Conservation (phyloP, 2,888 invertebrate species). For the Shargacucullia verbasci region DNA sequence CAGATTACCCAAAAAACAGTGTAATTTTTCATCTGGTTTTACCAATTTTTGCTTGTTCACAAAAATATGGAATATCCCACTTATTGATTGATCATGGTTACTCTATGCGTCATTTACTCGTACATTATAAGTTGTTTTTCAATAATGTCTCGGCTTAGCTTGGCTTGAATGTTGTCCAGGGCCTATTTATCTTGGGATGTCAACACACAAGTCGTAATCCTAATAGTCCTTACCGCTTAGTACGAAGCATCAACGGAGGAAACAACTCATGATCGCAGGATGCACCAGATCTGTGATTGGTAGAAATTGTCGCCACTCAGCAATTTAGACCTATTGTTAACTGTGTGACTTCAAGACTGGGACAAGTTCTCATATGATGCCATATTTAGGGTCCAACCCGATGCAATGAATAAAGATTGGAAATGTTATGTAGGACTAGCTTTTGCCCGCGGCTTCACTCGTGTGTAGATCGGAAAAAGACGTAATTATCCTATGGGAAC, state of each 20-base stretch:
- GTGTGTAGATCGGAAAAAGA: no score
- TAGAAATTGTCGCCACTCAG: slow-evolving; percentile 25
- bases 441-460: no score
- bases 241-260: slow-evolving; percentile 15
- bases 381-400: slow-evolving; percentile 2
- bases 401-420: no score
- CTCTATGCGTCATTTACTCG: slow-evolving; percentile 5
- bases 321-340: slow-evolving; percentile 22
- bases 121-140: no score
- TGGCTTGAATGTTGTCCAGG: no score
- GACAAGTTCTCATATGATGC: slow-evolving; percentile 17
- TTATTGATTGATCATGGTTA: slow-evolving; percentile 11
- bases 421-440: no score
- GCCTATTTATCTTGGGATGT: no score
- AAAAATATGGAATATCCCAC: slow-evolving; percentile 14
- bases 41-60: slow-evolving; percentile 1
- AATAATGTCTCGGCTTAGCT: no score
- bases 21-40: neutral
- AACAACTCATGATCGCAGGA: slow-evolving; percentile 40
- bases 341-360: neutral
- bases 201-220: no score
- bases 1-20: neutral
- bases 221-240: no score
- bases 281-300: slow-evolving; percentile 44
- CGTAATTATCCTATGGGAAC: no score